Conservation (phyloP, 1,140 invertebrate species). For the Drosophila ogumai region DNA sequence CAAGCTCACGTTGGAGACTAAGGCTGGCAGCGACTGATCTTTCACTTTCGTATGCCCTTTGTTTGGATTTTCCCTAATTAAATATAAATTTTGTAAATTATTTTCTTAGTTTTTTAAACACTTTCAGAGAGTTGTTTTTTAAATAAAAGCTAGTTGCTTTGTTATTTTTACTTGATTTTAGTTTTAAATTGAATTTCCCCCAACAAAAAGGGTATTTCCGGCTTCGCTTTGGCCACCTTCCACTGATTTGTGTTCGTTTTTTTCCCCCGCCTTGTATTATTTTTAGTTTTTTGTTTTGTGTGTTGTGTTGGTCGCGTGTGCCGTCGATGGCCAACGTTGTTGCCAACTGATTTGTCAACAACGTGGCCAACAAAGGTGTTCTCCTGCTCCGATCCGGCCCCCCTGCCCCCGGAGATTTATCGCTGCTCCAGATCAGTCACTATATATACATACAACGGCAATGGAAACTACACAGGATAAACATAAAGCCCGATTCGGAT, state of each 20-base stretch:
- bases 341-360: conserved; percentile 80
- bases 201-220: conserved; percentile 14
- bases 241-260: conserved; percentile 7
- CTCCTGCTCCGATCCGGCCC: conserved; percentile 1
- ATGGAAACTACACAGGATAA: conserved; percentile 39
- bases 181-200: neutral
- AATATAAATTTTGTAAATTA: too few species aligned
- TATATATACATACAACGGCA: conserved; percentile 38
- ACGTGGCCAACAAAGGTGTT: conserved; percentile 76
- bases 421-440: conserved; percentile 80
- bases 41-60: conserved; percentile 9
- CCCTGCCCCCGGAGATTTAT: conserved; percentile 51
- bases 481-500: conserved; percentile 23
- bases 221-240: neutral
- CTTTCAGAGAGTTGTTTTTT: too few species aligned
- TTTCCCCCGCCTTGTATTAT: conserved; percentile 12
- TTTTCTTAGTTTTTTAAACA: too few species aligned
- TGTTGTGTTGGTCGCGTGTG: conserved; percentile 64
- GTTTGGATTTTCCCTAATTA: neutral
- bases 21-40: neutral
- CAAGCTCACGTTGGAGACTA: conserved; percentile 14
- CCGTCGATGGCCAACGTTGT: conserved; percentile 60
- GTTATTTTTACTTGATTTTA: too few species aligned
- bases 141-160: too few species aligned
- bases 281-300: conserved; percentile 11